Evolutionary conservation across 1,140 invertebrate genomes (phyloP).

Genomic region (Acromyrmex charruanus): DNA sequence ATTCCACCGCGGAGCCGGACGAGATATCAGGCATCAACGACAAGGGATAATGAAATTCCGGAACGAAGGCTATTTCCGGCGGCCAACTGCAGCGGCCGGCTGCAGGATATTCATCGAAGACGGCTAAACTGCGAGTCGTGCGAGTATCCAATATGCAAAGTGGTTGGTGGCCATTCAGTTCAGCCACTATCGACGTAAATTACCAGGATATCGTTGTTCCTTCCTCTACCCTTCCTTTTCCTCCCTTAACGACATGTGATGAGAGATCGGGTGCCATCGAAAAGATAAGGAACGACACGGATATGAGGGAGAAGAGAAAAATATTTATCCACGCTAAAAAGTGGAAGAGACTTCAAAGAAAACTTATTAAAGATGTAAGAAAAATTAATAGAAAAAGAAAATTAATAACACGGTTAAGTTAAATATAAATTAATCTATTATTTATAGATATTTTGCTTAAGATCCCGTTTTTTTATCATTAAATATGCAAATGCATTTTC

Average conservation of each 20-base stretch:
- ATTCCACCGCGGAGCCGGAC: not conserved
- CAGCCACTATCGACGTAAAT: constrained; percentile 66
- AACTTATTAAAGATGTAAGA: not conserved
- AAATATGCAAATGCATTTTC: not conserved
- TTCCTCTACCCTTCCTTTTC: not conserved
- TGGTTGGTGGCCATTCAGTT: constrained; percentile 49
- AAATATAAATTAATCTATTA: not conserved
- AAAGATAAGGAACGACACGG: not conserved
- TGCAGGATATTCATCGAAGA: constrained; percentile 33
- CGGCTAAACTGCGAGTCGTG: constrained; percentile 33
- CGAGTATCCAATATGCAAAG: constrained; percentile 71
- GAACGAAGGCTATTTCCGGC: constrained; percentile 45
- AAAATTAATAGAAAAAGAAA: not conserved
- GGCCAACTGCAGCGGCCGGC: constrained; percentile 20
- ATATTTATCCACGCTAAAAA: constrained; percentile 33
- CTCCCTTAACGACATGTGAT: not conserved
- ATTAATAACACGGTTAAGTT: not conserved
- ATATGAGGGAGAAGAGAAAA: constrained; percentile 23
- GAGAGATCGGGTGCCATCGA: not conserved
- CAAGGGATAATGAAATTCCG: constrained; percentile 57
- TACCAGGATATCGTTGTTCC: constrained; percentile 68
- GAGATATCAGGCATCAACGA: constrained; percentile 33
- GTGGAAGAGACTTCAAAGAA: not conserved
- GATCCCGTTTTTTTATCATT: not conserved
- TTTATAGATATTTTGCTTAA: not conserved